Conservation (phyloP, 2,797 vertebrate species). For the Anomalospiza imberbis region DNA sequence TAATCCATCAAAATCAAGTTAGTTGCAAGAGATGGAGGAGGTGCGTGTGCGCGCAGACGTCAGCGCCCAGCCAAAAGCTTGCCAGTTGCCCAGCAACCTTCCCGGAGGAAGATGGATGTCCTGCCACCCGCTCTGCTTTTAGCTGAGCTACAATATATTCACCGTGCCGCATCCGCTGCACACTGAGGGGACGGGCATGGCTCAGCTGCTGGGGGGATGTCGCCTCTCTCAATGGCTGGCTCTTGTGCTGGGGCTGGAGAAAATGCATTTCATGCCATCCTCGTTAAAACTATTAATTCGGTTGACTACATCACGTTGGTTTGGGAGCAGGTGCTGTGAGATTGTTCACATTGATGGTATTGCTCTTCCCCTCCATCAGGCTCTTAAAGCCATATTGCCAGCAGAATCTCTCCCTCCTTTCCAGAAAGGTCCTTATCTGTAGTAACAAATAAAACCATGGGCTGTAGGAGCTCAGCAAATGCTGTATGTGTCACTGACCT, state of each 20-base stretch:
- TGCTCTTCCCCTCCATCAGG: not conserved
- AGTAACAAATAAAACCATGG: not conserved
- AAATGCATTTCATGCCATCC: slow-evolving; percentile 1
- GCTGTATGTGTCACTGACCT: fast-evolving
- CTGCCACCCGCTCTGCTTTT: slow-evolving; percentile 69
- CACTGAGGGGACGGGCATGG: not conserved
- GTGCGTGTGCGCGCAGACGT: slow-evolving; percentile 67
- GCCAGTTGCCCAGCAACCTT: slow-evolving; percentile 83
- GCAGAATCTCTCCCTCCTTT: not conserved
- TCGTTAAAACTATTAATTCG: slow-evolving; percentile 28
- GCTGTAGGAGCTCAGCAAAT: not conserved
- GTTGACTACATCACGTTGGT: not conserved
- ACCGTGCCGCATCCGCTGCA: not conserved
- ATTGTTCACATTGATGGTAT: not conserved
- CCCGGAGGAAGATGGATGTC: slow-evolving; percentile 78
- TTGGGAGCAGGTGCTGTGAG: slow-evolving; percentile 31
- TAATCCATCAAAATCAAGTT: slow-evolving; percentile 87
- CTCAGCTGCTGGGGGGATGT: slow-evolving; percentile 12
- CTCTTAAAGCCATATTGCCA: slow-evolving; percentile 12
- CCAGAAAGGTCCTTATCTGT: not conserved
- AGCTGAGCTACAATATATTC: slow-evolving; percentile 66
- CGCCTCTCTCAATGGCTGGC: not conserved
- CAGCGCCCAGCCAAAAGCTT: slow-evolving; percentile 78
- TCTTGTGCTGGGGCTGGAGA: not conserved
- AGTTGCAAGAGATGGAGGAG: slow-evolving; percentile 75